These are phyloP conservation scores for Formica exsecta DNA, from an alignment of 1,140 invertebrate species.

Conservation along the genomic window DNA sequence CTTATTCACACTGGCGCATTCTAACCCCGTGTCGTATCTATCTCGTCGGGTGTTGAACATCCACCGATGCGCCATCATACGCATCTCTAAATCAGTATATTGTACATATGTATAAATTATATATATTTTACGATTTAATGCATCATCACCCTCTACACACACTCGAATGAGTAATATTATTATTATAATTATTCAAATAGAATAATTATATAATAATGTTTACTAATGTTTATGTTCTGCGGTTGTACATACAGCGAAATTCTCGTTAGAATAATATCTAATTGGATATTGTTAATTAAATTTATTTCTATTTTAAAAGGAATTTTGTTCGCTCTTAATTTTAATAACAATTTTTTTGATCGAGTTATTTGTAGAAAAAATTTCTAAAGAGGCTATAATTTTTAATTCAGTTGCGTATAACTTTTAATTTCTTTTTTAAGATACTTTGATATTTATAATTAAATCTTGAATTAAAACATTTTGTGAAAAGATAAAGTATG, in stretches of 20 bases:
- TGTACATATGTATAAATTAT: conserved; percentile 50
- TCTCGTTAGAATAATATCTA: background rate
- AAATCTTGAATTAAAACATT: conserved; percentile 23
- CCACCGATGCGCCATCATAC: conserved; percentile 18
- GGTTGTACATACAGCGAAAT: conserved; percentile 13
- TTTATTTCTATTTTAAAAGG: background rate
- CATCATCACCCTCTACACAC: background rate
- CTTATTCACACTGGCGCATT: conserved; percentile 49
- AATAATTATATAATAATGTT: conserved; percentile 10
- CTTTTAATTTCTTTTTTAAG: background rate
- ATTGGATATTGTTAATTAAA: conserved; percentile 16
- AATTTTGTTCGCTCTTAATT: background rate
- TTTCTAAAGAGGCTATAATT: background rate
- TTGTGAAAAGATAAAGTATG: conserved; percentile 9
- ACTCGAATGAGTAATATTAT: conserved; percentile 8
- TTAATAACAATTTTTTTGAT: background rate
- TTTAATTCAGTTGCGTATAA: background rate
- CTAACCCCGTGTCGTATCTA: conserved; percentile 28
- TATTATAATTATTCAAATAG: conserved; percentile 15
- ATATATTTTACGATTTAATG: conserved; percentile 10
- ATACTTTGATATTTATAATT: background rate
- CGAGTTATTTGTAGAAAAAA: background rate
- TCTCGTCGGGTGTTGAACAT: conserved; percentile 21
- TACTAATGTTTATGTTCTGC: background rate
- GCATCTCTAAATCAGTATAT: conserved; percentile 24